A percentile compares a stretch with the other conserved stretches of the same genome.
phyloP scores from a whole-genome alignment of 35 echinoderm and acorn worm genomes.

The Patiria miniata region DNA sequence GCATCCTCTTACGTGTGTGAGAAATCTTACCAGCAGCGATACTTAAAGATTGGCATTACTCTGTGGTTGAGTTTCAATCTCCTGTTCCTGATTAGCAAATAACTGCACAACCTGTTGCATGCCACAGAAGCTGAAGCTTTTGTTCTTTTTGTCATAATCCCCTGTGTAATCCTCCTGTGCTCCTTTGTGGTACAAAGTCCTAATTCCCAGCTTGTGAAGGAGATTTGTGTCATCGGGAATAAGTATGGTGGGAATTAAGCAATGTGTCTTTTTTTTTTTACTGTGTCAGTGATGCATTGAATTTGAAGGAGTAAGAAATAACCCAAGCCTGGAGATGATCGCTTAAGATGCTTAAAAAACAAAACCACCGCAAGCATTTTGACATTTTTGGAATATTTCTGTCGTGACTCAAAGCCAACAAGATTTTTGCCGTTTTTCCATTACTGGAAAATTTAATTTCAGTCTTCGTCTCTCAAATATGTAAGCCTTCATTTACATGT shows the following conservation, averaged over 20 bases:
- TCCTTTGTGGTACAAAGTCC: not conserved
- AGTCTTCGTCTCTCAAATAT: too few species aligned
- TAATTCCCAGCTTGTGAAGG: not conserved
- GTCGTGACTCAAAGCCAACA: not conserved
- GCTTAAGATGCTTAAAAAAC: slow-evolving; percentile 11
- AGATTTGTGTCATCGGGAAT: too few species aligned
- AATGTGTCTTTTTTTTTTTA: too few species aligned
- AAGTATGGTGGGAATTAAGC: too few species aligned
- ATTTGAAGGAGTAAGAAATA: not conserved
- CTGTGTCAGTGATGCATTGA: too few species aligned
- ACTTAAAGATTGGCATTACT: too few species aligned
- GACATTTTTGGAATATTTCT: slow-evolving; percentile 23
- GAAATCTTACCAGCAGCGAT: too few species aligned
- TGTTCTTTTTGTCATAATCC: not conserved
- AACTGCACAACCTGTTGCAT: slow-evolving; percentile 4
- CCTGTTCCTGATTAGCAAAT: not conserved
- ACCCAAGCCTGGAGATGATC: not conserved
- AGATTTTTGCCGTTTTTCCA: too few species aligned
- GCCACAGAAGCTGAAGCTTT: not conserved
- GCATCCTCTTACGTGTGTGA: too few species aligned
- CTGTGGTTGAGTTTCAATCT: too few species aligned
- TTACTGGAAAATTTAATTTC: too few species aligned
- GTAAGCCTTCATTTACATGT: too few species aligned
- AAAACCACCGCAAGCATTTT: not conserved
- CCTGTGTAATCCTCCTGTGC: not conserved